These are phyloP conservation scores for Drosophila albomicans DNA, from an alignment of 1,140 invertebrate genomes.

Conservation along the genomic window DNA sequence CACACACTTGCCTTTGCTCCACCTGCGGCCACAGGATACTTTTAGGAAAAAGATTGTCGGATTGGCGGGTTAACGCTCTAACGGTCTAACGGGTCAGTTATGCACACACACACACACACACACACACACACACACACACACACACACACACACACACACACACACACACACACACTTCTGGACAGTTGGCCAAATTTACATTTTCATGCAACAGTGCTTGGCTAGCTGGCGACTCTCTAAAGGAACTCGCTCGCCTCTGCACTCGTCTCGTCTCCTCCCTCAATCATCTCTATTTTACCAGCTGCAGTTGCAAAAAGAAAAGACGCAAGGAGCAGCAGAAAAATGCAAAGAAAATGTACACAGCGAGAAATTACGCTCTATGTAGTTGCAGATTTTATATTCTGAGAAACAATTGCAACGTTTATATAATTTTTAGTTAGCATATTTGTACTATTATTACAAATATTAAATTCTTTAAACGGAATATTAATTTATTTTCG, in stretches of 20 bases:
- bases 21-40: slow-evolving; percentile 8
- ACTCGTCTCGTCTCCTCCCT: background rate
- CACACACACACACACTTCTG: too few species aligned
- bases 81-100: slow-evolving; percentile 20
- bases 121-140: too few species aligned
- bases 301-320: background rate
- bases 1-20: too few species aligned
- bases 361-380: too few species aligned
- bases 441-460: too few species aligned
- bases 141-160: background rate
- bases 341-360: too few species aligned
- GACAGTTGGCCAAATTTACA: slow-evolving; percentile 31
- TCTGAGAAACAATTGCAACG: too few species aligned
- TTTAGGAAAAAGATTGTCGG: background rate
- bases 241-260: background rate
- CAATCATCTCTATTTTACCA: slow-evolving; percentile 9
- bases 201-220: slow-evolving; percentile 7
- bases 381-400: too few species aligned
- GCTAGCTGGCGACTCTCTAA: background rate
- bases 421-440: too few species aligned
- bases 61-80: background rate
- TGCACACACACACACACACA: slow-evolving; percentile 5
- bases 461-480: too few species aligned
- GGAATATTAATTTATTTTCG: too few species aligned
- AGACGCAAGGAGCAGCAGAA: too few species aligned